These are phyloP conservation scores for Leucophenga montana DNA, from an alignment of 2,888 invertebrate species.

Conservation along the genomic window DNA sequence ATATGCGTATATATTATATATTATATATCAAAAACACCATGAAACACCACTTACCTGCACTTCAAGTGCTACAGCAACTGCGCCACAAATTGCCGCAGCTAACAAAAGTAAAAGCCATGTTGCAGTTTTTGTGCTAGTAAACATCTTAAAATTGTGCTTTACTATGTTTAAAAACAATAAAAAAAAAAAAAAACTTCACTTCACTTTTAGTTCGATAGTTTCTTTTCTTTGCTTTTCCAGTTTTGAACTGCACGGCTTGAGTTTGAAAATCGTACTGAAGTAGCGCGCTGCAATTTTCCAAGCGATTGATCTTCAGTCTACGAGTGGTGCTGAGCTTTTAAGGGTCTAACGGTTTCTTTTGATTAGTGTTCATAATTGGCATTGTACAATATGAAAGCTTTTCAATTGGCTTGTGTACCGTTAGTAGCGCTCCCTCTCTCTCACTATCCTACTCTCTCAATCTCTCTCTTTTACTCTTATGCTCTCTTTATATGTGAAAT, in stretches of 20 bases:
- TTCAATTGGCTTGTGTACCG: not conserved
- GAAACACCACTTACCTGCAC: slow-evolving; percentile 60
- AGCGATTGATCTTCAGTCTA: not conserved
- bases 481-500: not conserved
- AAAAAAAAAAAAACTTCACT: too few species aligned
- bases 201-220: slow-evolving; percentile 22
- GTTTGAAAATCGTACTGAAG: slow-evolving; percentile 57
- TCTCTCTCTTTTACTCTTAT: too few species aligned
- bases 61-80: slow-evolving; percentile 46
- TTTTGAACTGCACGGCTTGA: slow-evolving; percentile 51
- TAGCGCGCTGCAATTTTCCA: slow-evolving; percentile 44
- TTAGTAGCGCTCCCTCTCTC: slow-evolving; percentile 5
- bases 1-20: too few species aligned
- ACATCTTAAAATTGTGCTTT: not conserved
- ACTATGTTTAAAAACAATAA: too few species aligned
- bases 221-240: slow-evolving; percentile 16
- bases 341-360: slow-evolving; percentile 52
- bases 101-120: slow-evolving; percentile 28
- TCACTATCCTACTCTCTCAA: too few species aligned
- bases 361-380: not conserved
- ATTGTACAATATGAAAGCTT: not conserved
- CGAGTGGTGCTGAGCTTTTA: slow-evolving; percentile 52
- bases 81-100: slow-evolving; percentile 36
- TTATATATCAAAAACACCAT: too few species aligned
- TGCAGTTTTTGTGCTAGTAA: slow-evolving; percentile 32